Evolutionary conservation across 2,888 invertebrate species (phyloP).

Genomic region (Drosophila longiperda): DNA sequence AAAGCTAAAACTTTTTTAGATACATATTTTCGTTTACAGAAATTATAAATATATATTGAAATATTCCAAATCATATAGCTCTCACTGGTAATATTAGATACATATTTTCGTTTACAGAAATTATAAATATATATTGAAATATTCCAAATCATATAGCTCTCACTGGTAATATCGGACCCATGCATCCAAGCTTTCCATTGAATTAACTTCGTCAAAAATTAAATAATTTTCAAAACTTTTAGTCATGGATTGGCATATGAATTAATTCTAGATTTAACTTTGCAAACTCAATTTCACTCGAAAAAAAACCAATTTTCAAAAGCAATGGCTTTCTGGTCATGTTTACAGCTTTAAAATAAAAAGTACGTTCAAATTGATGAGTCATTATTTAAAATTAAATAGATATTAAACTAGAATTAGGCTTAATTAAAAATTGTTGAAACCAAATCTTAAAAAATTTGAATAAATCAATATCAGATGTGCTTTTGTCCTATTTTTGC

Average conservation of each 20-base stretch:
- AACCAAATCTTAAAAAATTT: not conserved
- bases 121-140: not conserved
- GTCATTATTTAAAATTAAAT: not conserved
- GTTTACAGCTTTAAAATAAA: too few species aligned
- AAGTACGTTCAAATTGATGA: not conserved
- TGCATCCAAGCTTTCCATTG: not conserved
- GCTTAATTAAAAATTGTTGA: too few species aligned
- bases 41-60: not conserved
- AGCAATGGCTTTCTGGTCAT: too few species aligned
- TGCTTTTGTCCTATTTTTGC: not conserved
- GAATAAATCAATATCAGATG: not conserved
- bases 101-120: not conserved
- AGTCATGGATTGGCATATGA: too few species aligned
- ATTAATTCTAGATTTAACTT: too few species aligned
- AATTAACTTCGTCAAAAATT: not conserved
- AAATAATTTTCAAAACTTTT: too few species aligned
- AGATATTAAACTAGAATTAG: not conserved
- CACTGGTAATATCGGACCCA: rapidly evolving
- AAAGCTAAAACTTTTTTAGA: too few species aligned
- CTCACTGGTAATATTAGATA: not conserved
- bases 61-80: not conserved
- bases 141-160: not conserved
- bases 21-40: rapidly evolving
- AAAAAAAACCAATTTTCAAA: too few species aligned
- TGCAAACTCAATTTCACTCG: too few species aligned